phyloP scores from a whole-genome alignment of 2,113 vertebrate genomes.

The Phylloscopus trochiloides region DNA sequence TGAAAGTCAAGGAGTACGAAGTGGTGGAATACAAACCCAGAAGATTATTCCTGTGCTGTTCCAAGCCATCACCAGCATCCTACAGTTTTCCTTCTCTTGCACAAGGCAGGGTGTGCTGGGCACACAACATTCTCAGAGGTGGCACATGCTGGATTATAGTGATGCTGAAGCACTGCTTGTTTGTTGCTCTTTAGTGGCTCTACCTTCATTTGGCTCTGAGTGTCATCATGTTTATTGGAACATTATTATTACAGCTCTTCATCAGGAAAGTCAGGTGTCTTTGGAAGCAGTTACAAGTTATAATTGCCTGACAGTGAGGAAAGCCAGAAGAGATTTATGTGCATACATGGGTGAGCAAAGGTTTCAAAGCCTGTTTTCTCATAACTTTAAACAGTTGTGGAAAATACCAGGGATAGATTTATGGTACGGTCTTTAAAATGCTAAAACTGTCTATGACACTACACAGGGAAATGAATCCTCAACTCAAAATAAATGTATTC shows the following conservation, averaged over 20 bases:
- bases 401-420: neutral
- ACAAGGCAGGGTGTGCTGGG: neutral
- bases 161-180: neutral
- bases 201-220: neutral
- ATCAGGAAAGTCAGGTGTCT: neutral
- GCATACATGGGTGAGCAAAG: neutral
- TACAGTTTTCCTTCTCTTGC: neutral
- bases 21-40: neutral
- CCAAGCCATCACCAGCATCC: neutral
- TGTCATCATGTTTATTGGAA: neutral
- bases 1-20: conserved; percentile 59
- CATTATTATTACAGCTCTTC: neutral
- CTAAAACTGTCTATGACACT: neutral
- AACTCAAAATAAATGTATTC: neutral
- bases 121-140: neutral
- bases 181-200: neutral
- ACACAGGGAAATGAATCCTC: neutral
- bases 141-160: accelerated
- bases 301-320: neutral
- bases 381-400: neutral
- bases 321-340: neutral
- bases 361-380: neutral
- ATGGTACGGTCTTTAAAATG: neutral
- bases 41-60: neutral
- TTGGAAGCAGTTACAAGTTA: neutral